Evolutionary conservation across 2,113 vertebrate species (phyloP).

Genomic region (Carollia perspicillata): DNA sequence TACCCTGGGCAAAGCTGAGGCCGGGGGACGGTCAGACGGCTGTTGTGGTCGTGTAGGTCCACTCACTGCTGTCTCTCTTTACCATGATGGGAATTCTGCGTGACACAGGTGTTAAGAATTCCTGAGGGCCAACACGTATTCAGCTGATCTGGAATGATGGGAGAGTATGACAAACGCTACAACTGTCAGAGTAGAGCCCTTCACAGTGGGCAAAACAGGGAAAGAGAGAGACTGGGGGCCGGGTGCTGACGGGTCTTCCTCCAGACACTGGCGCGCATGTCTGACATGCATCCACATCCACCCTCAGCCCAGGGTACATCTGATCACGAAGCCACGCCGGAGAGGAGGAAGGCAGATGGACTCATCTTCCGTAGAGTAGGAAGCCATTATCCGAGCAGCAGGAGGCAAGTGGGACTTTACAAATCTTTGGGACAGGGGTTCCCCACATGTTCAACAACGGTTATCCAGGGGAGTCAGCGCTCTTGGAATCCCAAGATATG

Average conservation of each 20-base stretch:
- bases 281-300: background rate
- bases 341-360: too few relatives aligned
- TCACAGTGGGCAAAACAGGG: background rate
- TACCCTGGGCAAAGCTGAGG: background rate
- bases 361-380: background rate
- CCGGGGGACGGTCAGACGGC: background rate
- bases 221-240: background rate
- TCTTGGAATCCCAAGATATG: background rate
- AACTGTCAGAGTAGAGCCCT: background rate
- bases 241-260: background rate
- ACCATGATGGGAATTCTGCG: background rate
- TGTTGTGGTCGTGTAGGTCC: background rate
- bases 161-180: background rate
- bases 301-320: background rate
- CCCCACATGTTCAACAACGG: background rate
- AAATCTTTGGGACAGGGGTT: background rate
- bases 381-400: background rate
- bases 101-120: background rate
- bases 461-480: background rate
- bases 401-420: background rate
- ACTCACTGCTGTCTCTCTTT: background rate
- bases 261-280: background rate
- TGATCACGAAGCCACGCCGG: background rate
- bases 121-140: background rate
- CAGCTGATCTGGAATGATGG: background rate